phyloP scores from a whole-genome alignment of 35 echinoderm and acorn worm species.

The Patiria miniata region DNA sequence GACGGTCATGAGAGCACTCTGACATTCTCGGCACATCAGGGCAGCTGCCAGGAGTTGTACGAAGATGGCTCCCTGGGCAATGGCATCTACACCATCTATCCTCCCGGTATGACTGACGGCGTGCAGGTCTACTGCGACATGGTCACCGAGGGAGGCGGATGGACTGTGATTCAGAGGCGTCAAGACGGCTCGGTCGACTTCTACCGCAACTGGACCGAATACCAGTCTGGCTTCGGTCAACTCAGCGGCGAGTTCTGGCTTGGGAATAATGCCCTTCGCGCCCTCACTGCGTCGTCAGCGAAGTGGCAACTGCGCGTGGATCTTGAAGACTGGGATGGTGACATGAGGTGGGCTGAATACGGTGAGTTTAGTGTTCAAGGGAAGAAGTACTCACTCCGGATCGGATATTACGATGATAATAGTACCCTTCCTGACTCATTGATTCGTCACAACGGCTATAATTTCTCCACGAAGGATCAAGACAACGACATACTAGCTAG shows the following conservation, averaged over 20 bases:
- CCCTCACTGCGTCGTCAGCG: background rate
- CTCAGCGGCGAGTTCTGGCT: background rate
- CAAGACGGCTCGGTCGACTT: too few species aligned
- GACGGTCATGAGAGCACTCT: too few species aligned
- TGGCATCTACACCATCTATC: background rate
- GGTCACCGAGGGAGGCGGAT: background rate
- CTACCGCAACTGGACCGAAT: too few species aligned
- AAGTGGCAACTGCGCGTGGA: background rate
- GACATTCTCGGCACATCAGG: too few species aligned
- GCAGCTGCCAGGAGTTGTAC: background rate
- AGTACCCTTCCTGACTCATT: background rate
- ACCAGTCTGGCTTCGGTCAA: background rate
- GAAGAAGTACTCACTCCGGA: background rate
- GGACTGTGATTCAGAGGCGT: too few species aligned
- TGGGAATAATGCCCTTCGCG: background rate
- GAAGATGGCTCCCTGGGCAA: background rate
- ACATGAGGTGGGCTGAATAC: background rate
- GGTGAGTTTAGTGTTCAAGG: background rate
- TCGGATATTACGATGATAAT: background rate
- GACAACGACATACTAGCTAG: background rate
- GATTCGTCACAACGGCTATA: background rate
- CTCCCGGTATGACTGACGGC: background rate
- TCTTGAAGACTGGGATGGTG: background rate
- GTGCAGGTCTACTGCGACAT: background rate
- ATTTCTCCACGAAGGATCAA: background rate